These are phyloP conservation scores for Acromyrmex echinatior DNA, from an alignment of 1,140 invertebrate species.

Conservation along the genomic window DNA sequence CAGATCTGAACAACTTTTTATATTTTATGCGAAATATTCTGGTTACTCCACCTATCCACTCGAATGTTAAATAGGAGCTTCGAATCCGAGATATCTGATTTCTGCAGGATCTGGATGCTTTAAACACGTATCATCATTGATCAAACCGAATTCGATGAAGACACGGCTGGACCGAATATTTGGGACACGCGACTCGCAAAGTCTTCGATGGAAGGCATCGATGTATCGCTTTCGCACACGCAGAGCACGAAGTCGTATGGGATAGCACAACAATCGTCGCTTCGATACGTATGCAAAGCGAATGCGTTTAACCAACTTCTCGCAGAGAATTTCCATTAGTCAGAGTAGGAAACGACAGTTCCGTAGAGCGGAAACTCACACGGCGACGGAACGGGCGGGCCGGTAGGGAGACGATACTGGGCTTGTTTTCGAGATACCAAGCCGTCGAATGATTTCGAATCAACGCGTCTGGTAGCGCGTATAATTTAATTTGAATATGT, in stretches of 20 bases:
- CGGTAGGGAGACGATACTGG: slow-evolving; percentile 30
- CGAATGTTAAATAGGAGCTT: neutral
- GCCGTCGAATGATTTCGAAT: slow-evolving; percentile 86
- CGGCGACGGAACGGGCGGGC: slow-evolving; percentile 42
- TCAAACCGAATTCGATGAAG: neutral
- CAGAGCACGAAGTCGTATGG: slow-evolving; percentile 3
- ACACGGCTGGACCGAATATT: neutral
- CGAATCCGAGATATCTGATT: neutral
- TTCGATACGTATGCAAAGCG: slow-evolving; percentile 85
- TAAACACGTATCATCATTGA: slow-evolving; percentile 2
- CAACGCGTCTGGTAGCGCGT: slow-evolving; percentile 85
- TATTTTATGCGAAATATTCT: too few relatives aligned
- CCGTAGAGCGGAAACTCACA: slow-evolving; percentile 22
- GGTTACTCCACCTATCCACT: too few relatives aligned
- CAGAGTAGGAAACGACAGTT: slow-evolving; percentile 59
- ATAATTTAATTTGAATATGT: slow-evolving; percentile 87
- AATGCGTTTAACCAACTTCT: slow-evolving; percentile 84
- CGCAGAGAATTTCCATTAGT: slow-evolving; percentile 84
- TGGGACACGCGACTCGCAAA: slow-evolving; percentile 6
- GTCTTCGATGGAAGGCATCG: neutral
- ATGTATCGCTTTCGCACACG: neutral
- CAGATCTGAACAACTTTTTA: too few relatives aligned
- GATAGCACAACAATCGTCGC: neutral
- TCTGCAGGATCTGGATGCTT: neutral
- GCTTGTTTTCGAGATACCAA: slow-evolving; percentile 66